phyloP scores from a whole-genome alignment of 2,113 vertebrate genomes.

The Pachypanchax playfairii region DNA sequence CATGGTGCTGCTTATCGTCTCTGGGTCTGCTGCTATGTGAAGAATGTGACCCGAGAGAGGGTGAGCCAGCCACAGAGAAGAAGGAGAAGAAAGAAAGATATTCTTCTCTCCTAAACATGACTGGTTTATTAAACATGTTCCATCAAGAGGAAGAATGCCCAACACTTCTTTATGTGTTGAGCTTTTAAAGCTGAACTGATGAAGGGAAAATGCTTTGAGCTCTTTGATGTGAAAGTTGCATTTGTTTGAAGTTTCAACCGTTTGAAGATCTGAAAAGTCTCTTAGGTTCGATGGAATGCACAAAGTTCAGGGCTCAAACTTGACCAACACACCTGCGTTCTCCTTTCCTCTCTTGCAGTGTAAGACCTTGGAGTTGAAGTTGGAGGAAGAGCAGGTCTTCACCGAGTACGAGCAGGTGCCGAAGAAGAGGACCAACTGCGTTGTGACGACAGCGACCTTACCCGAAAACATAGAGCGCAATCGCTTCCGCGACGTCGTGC shows the following conservation, averaged over 20 bases:
- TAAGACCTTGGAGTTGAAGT: constrained; percentile 86
- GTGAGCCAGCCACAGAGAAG: constrained; percentile 34
- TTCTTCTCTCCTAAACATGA: constrained; percentile 53
- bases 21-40: constrained; percentile 62
- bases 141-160: constrained; percentile 16
- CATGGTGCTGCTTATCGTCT: constrained; percentile 71
- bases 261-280: constrained; percentile 33
- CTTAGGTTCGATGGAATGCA: constrained; percentile 34
- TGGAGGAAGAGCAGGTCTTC: constrained; percentile 93
- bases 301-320: constrained; percentile 35
- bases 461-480: constrained; percentile 91
- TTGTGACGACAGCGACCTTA: constrained; percentile 85
- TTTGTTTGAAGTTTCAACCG: too few relatives aligned
- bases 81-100: constrained; percentile 28
- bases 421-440: constrained; percentile 87
- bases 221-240: too few relatives aligned
- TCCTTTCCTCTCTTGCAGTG: too few relatives aligned
- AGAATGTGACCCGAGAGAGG: constrained; percentile 71
- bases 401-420: constrained; percentile 93
- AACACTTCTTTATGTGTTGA: constrained; percentile 4
- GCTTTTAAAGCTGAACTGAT: constrained; percentile 4
- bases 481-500: constrained; percentile 88
- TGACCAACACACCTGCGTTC: too few relatives aligned
- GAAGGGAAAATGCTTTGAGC: constrained; percentile 8
- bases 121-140: constrained; percentile 48